Evolutionary conservation across 2,113 vertebrate genomes (phyloP).

Genomic region (Pyrgilauda ruficollis): DNA sequence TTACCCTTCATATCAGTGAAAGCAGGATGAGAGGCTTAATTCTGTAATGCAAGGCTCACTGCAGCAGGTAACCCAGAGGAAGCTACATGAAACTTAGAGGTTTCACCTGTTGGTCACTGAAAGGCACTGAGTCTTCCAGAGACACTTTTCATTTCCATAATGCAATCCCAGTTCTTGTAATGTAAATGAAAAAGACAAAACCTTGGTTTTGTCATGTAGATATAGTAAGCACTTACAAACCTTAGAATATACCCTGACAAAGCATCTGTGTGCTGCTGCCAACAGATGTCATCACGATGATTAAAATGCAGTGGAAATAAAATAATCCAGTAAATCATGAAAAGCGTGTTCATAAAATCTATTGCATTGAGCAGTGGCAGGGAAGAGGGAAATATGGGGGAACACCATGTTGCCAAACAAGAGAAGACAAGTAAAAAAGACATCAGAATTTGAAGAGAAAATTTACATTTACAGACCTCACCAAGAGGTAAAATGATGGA

Average conservation of each 20-base stretch:
- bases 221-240: neutral
- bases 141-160: neutral
- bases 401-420: neutral
- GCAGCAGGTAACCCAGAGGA: neutral
- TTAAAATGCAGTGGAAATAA: constrained; percentile 57
- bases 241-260: neutral
- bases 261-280: constrained; percentile 11
- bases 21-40: neutral
- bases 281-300: constrained; percentile 65
- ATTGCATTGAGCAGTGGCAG: neutral
- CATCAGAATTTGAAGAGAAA: neutral
- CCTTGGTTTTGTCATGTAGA: neutral
- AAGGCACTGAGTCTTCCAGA: neutral
- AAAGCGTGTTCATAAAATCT: constrained; percentile 3
- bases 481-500: neutral
- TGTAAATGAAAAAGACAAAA: neutral
- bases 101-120: neutral
- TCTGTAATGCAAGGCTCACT: neutral
- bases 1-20: neutral
- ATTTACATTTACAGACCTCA: neutral
- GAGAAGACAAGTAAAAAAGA: neutral
- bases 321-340: constrained; percentile 55
- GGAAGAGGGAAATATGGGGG: neutral
- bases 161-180: neutral
- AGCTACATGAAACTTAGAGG: neutral